phyloP scores from a whole-genome alignment of 2,888 invertebrate species.

The Drosophila differens region DNA sequence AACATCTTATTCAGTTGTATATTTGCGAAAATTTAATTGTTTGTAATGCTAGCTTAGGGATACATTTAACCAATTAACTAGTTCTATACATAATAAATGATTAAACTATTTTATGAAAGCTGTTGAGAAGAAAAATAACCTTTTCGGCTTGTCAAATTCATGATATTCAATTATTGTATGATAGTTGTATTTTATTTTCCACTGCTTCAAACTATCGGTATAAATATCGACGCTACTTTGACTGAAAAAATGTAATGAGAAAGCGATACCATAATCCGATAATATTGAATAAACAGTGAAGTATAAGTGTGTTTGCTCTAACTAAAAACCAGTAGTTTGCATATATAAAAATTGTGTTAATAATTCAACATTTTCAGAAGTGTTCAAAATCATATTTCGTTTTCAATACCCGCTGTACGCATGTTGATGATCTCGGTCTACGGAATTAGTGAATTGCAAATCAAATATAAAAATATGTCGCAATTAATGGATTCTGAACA shows the following conservation, averaged over 20 bases:
- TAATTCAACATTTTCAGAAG: neutral
- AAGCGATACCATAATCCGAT: constrained; percentile 3
- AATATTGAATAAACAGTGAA: constrained; percentile 1
- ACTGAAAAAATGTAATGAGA: neutral
- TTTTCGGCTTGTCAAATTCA: neutral
- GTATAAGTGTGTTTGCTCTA: constrained; percentile 17
- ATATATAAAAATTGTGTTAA: constrained; percentile 18
- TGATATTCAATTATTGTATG: neutral
- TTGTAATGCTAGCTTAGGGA: neutral
- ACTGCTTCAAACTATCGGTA: neutral
- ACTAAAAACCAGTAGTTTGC: neutral
- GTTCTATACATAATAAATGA: neutral
- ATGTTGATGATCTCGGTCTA: constrained; percentile 2
- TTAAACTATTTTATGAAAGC: neutral
- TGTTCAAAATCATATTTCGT: constrained; percentile 5
- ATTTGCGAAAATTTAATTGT: neutral
- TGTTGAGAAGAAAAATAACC: neutral
- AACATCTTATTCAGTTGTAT: neutral
- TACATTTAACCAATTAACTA: neutral
- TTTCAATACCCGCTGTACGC: neutral
- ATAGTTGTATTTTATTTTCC: neutral
- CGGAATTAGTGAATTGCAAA: constrained; percentile 11
- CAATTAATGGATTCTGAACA: constrained; percentile 82
- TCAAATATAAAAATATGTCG: constrained; percentile 77
- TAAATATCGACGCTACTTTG: neutral